These are phyloP conservation scores for Lasioglossum leucozonium DNA, from an alignment of 2,888 invertebrate genomes.

Conservation along the genomic window DNA sequence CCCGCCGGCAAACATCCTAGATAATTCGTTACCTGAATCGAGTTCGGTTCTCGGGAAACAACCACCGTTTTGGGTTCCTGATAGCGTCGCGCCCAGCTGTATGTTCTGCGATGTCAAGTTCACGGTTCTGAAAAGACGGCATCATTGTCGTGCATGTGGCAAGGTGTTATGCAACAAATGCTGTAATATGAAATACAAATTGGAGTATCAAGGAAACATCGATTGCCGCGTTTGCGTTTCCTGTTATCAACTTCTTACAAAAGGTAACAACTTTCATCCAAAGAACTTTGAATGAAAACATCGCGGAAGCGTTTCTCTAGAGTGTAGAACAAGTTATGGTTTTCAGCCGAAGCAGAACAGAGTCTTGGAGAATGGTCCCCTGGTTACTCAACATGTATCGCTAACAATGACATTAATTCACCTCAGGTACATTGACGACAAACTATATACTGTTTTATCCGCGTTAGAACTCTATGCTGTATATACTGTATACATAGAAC, in stretches of 20 bases:
- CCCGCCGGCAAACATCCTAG: slow-evolving; percentile 79
- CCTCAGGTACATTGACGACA: slow-evolving; percentile 77
- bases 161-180: slow-evolving; percentile 92
- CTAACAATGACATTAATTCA: slow-evolving; percentile 76
- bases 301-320: neutral
- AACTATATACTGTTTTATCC: slow-evolving; percentile 5
- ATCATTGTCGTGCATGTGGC: slow-evolving; percentile 95
- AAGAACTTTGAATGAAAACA: neutral
- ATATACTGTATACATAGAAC: neutral
- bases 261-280: slow-evolving; percentile 79
- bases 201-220: slow-evolving; percentile 90
- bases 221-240: slow-evolving; percentile 92
- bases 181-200: slow-evolving; percentile 89
- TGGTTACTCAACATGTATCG: slow-evolving; percentile 71
- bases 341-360: slow-evolving; percentile 79
- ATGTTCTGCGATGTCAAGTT: slow-evolving; percentile 93
- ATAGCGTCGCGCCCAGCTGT: slow-evolving; percentile 91
- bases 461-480: slow-evolving; percentile 11
- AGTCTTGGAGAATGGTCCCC: slow-evolving; percentile 78
- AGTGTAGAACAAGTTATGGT: slow-evolving; percentile 72
- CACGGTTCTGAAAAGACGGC: slow-evolving; percentile 92
- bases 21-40: slow-evolving; percentile 80
- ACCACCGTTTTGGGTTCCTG: slow-evolving; percentile 95
- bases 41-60: slow-evolving; percentile 88
- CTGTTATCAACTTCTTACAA: slow-evolving; percentile 88